Conservation (phyloP, 2,113 vertebrate genomes). For the Labeo rohita region DNA sequence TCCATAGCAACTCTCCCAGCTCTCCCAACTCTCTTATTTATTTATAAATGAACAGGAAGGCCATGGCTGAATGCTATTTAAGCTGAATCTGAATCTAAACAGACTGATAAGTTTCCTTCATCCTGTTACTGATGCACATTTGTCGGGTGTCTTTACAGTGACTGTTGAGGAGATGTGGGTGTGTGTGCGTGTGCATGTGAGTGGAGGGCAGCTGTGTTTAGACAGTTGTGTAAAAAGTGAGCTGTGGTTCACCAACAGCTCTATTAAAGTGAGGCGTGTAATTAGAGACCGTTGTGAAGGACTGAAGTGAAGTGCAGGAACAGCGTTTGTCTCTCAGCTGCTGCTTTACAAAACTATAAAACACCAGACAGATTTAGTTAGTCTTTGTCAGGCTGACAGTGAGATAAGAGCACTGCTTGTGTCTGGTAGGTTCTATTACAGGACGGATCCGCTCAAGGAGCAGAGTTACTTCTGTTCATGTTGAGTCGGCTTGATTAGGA, state of each 20-base stretch:
- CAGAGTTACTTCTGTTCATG: not conserved
- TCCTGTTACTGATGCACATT: not conserved
- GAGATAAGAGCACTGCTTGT: slow-evolving; percentile 3
- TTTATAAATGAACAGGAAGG: not conserved
- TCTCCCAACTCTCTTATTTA: no score
- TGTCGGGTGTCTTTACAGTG: not conserved
- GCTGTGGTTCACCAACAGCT: slow-evolving; percentile 68
- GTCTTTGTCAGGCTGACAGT: slow-evolving; percentile 13
- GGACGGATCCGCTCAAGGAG: not conserved
- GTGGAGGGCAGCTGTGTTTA: slow-evolving; percentile 47
- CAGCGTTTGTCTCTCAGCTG: slow-evolving; percentile 52
- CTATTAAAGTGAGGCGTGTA: slow-evolving; percentile 73
- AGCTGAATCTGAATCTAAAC: no score
- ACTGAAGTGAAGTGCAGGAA: not conserved
- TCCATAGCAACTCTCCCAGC: not conserved
- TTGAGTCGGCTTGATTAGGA: not conserved
- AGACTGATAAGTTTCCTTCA: not conserved
- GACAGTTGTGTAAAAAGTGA: slow-evolving; percentile 32
- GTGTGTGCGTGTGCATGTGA: no score
- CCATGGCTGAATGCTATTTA: no score
- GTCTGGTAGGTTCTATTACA: not conserved
- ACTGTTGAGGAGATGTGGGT: not conserved
- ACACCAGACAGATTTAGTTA: not conserved
- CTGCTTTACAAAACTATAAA: slow-evolving; percentile 18
- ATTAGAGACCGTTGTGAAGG: slow-evolving; percentile 69